phyloP scores from a whole-genome alignment of 2,113 vertebrate genomes.

The Cavia porcellus region DNA sequence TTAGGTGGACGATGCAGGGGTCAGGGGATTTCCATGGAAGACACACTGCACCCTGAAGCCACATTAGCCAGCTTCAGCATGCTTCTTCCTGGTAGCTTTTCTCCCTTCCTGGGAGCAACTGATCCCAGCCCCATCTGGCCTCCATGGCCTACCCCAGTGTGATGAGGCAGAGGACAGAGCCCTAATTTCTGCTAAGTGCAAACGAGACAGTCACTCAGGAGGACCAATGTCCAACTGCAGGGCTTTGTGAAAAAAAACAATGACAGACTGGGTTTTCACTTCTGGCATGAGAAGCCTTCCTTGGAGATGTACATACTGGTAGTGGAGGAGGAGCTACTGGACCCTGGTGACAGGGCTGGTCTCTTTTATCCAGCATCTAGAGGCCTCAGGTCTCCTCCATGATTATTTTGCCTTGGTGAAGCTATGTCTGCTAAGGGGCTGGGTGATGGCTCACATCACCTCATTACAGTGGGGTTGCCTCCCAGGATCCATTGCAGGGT shows the following conservation, averaged over 20 bases:
- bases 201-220: not conserved
- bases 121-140: too few species aligned
- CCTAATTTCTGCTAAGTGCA: not conserved
- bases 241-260: rapidly evolving
- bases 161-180: not conserved
- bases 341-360: too few species aligned
- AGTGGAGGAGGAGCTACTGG: too few species aligned
- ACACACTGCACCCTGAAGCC: rapidly evolving
- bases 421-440: not conserved
- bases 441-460: rapidly evolving
- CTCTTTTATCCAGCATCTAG: not conserved
- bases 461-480: rapidly evolving
- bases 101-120: not conserved
- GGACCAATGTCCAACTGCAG: rapidly evolving
- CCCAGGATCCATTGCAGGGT: rapidly evolving
- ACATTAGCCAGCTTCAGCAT: not conserved
- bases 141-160: rapidly evolving
- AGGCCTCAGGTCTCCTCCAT: rapidly evolving
- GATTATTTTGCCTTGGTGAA: not conserved
- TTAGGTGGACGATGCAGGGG: not conserved
- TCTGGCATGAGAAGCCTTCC: not conserved
- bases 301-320: rapidly evolving
- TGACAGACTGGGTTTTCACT: rapidly evolving
- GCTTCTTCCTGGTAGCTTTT: too few species aligned
- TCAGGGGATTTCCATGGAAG: not conserved